These are phyloP conservation scores for Phainopepla nitens DNA, from an alignment of 2,113 vertebrate species.

Conservation along the genomic window DNA sequence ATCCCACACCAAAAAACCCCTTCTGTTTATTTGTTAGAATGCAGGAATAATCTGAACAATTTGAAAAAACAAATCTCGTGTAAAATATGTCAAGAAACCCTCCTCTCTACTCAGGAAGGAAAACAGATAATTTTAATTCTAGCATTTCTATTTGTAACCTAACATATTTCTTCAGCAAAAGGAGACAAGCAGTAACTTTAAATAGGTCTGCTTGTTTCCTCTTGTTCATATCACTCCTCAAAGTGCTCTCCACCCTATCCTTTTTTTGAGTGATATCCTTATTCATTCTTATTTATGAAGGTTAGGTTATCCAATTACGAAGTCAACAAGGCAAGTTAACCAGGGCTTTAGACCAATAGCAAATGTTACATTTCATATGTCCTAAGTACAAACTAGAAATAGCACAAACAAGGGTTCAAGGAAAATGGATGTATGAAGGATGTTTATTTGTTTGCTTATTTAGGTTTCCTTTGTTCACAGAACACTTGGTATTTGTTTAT, in stretches of 20 bases:
- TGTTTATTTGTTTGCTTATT: background rate
- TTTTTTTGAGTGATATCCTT: constrained; percentile 14
- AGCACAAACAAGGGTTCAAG: background rate
- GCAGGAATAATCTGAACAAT: background rate
- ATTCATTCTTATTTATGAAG: constrained; percentile 7
- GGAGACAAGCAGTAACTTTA: constrained; percentile 36
- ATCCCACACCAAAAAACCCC: no score
- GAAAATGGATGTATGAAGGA: background rate
- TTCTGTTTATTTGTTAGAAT: background rate
- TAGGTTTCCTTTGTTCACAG: background rate
- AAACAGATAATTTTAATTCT: constrained; percentile 53
- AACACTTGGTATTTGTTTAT: background rate
- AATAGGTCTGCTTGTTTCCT: constrained; percentile 49
- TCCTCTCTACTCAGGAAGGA: constrained; percentile 27
- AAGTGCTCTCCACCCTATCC: constrained; percentile 50
- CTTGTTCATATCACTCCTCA: background rate
- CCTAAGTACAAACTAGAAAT: background rate
- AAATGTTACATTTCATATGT: background rate
- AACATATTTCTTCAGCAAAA: constrained; percentile 42
- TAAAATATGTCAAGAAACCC: background rate
- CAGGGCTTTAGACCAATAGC: background rate
- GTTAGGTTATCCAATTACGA: background rate
- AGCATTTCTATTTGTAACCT: constrained; percentile 45
- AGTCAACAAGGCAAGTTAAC: background rate
- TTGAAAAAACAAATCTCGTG: background rate